These are phyloP conservation scores for Cerastis leucographa DNA, from an alignment of 2,888 invertebrate genomes.

Conservation along the genomic window DNA sequence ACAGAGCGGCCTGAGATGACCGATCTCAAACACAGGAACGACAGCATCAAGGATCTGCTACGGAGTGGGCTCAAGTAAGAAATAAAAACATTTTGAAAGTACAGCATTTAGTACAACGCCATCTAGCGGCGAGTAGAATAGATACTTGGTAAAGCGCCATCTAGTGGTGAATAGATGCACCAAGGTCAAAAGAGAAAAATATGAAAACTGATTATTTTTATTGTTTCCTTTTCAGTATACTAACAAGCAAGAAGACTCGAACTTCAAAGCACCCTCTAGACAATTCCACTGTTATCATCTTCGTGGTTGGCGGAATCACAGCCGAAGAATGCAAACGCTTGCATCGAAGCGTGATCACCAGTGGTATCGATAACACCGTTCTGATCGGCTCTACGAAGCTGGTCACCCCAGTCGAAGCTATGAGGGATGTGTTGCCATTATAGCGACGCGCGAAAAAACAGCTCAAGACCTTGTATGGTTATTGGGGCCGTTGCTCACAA, in stretches of 20 bases:
- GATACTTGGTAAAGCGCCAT: conserved; percentile 16
- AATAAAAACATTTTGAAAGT: neutral
- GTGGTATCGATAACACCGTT: conserved; percentile 85
- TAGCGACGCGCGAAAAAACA: conserved; percentile 40
- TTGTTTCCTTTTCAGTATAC: conserved; percentile 86
- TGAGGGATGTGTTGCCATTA: conserved; percentile 78
- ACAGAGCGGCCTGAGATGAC: conserved; percentile 90
- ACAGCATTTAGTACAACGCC: conserved; percentile 29
- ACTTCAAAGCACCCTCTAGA: conserved; percentile 91
- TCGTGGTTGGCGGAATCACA: conserved; percentile 92
- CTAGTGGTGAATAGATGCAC: conserved; percentile 41
- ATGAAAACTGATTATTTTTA: neutral
- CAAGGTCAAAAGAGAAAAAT: no score
- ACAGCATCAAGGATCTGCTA: conserved; percentile 91
- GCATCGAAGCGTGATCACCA: conserved; percentile 86
- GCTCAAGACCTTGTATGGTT: conserved; percentile 21
- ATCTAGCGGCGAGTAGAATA: conserved; percentile 52
- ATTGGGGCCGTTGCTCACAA: conserved; percentile 19
- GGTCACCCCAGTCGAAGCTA: conserved; percentile 83
- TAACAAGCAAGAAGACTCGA: conserved; percentile 87
- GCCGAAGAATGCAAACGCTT: conserved; percentile 91
- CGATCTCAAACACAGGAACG: conserved; percentile 91
- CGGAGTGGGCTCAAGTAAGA: conserved; percentile 91
- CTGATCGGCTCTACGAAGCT: conserved; percentile 84
- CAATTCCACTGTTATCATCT: conserved; percentile 91